phyloP scores from a whole-genome alignment of 2,797 vertebrate species.

The Enteromius radiatus region DNA sequence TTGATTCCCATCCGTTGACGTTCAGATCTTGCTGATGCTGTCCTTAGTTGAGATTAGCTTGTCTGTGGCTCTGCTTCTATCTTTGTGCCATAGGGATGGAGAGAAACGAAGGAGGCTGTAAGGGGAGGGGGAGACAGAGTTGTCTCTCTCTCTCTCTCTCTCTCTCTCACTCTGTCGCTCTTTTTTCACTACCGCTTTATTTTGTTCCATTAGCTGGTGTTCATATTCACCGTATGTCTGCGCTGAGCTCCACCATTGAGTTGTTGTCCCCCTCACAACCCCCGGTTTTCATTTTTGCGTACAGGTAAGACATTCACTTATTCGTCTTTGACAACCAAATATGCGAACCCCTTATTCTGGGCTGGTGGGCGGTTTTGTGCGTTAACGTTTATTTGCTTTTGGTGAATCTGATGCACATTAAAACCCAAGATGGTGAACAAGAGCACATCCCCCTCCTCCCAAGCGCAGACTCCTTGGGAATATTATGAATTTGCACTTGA shows the following conservation, averaged over 20 bases:
- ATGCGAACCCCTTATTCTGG: conserved; percentile 7
- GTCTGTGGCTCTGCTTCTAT: conserved; percentile 78
- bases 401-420: not conserved
- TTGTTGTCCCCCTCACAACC: conserved; percentile 6
- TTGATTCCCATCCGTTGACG: conserved; percentile 63
- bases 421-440: conserved; percentile 7
- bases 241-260: conserved; percentile 30
- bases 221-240: conserved; percentile 23
- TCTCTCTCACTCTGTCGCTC: conserved; percentile 56
- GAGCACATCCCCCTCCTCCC: conserved; percentile 4
- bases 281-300: conserved; percentile 18
- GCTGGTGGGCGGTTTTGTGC: not conserved
- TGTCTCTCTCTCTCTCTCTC: conserved; percentile 53
- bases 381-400: conserved; percentile 8
- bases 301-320: conserved; percentile 53
- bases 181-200: conserved; percentile 37
- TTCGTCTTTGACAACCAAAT: conserved; percentile 22
- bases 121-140: conserved; percentile 43
- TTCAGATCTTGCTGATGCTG: conserved; percentile 63
- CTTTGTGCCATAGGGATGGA: conserved; percentile 71
- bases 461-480: not conserved
- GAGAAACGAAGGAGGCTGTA: conserved; percentile 46
- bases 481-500: conserved; percentile 10
- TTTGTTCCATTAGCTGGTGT: conserved; percentile 38
- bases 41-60: conserved; percentile 80